Evolutionary conservation across 2,113 vertebrate genomes (phyloP).

Genomic region (Amphiprion percula): DNA sequence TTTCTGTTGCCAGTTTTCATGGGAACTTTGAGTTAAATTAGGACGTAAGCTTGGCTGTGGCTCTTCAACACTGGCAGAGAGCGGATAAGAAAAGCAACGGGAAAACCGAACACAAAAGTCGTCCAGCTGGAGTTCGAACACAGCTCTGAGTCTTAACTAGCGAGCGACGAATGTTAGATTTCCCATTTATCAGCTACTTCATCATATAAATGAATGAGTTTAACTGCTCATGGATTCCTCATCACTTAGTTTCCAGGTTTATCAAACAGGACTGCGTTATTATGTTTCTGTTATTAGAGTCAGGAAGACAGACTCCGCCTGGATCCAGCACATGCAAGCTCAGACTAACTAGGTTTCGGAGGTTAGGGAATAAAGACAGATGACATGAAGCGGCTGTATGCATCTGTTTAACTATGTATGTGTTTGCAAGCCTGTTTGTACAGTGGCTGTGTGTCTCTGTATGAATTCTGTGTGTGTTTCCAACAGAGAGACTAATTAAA

Average conservation of each 20-base stretch:
- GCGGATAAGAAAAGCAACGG: neutral
- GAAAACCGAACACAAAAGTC: conserved; percentile 4
- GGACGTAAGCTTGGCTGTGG: neutral
- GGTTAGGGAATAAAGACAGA: conserved; percentile 23
- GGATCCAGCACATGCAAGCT: conserved; percentile 26
- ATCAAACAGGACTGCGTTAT: conserved; percentile 1
- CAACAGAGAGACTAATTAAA: conserved; percentile 56
- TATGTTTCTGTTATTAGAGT: conserved; percentile 11
- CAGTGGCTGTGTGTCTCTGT: conserved; percentile 15
- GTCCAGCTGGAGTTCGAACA: neutral
- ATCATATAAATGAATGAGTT: neutral
- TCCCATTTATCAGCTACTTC: conserved; percentile 1
- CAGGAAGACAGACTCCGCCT: conserved; percentile 2
- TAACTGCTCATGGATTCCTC: neutral
- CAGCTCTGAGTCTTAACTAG: neutral
- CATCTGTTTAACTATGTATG: conserved; percentile 51
- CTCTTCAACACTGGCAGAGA: neutral
- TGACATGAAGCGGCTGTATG: conserved; percentile 22
- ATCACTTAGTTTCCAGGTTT: conserved; percentile 8
- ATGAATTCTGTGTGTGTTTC: conserved; percentile 30
- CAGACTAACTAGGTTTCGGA: conserved; percentile 4
- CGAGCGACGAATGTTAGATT: neutral
- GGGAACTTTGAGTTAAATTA: neutral
- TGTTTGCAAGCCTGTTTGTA: conserved; percentile 40
- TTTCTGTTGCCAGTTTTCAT: neutral